Evolutionary conservation across 2,797 vertebrate species (phyloP).

Genomic region (Menidia menidia): DNA sequence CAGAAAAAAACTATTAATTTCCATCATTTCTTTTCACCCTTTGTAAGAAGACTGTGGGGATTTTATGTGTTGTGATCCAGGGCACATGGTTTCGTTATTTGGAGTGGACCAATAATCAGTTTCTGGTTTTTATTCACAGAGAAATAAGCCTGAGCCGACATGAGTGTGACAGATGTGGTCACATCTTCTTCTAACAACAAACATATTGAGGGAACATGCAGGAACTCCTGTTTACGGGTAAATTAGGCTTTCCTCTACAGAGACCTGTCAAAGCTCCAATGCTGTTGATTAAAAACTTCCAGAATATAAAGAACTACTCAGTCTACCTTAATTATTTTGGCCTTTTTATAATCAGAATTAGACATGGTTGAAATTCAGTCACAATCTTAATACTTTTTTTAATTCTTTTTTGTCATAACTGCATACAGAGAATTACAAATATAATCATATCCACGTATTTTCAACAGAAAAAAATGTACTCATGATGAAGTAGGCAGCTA

Average conservation of each 20-base stretch:
- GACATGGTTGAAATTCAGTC: constrained; percentile 9
- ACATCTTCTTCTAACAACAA: constrained; percentile 33
- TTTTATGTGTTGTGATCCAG: constrained; percentile 27
- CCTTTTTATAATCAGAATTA: background rate
- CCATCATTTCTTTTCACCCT: constrained; percentile 8
- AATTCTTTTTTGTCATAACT: too few relatives aligned
- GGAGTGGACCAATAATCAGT: constrained; percentile 24
- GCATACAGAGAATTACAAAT: too few relatives aligned
- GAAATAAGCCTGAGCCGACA: constrained; percentile 42
- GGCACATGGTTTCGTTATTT: constrained; percentile 40
- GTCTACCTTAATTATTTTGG: too few relatives aligned
- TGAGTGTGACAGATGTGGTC: constrained; percentile 12
- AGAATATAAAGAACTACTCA: constrained; percentile 6
- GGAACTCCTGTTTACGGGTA: constrained; percentile 17
- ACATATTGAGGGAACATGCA: constrained; percentile 20
- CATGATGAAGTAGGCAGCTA: background rate
- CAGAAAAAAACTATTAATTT: constrained; percentile 3
- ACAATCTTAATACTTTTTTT: background rate
- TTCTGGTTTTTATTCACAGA: constrained; percentile 41
- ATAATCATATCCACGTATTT: too few relatives aligned
- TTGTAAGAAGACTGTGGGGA: background rate
- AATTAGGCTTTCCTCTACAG: constrained; percentile 25
- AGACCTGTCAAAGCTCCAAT: constrained; percentile 24
- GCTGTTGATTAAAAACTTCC: constrained; percentile 7
- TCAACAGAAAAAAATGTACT: too few relatives aligned